These are phyloP conservation scores for Smutsia temminckii DNA, from an alignment of 2,797 vertebrate genomes.

Conservation along the genomic window DNA sequence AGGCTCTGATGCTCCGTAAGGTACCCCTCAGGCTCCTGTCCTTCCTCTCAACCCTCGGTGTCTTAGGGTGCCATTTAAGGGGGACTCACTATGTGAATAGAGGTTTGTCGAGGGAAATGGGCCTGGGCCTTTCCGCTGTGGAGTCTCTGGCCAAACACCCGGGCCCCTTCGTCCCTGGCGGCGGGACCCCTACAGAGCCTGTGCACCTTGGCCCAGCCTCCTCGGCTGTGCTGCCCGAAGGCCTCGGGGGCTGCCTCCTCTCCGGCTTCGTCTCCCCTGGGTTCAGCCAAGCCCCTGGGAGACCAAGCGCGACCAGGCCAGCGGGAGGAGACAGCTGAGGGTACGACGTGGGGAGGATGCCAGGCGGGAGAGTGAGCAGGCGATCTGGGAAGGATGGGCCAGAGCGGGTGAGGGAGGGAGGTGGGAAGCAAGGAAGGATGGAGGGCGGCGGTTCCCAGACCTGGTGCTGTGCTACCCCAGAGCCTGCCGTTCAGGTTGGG, in stretches of 20 bases:
- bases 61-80: background rate
- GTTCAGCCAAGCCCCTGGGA: background rate
- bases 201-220: background rate
- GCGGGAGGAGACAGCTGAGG: background rate
- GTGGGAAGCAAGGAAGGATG: background rate
- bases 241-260: background rate
- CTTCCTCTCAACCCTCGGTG: background rate
- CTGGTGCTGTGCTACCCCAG: background rate
- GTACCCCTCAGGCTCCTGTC: background rate
- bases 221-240: background rate
- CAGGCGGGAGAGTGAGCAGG: too few relatives aligned
- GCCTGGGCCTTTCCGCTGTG: background rate
- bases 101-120: background rate
- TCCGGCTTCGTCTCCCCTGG: background rate
- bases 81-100: background rate
- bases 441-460: background rate
- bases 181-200: background rate
- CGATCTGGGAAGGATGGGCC: background rate
- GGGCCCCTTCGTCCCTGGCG: too few relatives aligned
- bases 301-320: background rate
- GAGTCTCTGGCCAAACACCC: background rate
- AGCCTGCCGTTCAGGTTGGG: too few relatives aligned
- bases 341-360: background rate
- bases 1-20: background rate
- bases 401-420: background rate